These are phyloP conservation scores for Drepana falcataria DNA, from an alignment of 2,888 invertebrate species.

Conservation along the genomic window DNA sequence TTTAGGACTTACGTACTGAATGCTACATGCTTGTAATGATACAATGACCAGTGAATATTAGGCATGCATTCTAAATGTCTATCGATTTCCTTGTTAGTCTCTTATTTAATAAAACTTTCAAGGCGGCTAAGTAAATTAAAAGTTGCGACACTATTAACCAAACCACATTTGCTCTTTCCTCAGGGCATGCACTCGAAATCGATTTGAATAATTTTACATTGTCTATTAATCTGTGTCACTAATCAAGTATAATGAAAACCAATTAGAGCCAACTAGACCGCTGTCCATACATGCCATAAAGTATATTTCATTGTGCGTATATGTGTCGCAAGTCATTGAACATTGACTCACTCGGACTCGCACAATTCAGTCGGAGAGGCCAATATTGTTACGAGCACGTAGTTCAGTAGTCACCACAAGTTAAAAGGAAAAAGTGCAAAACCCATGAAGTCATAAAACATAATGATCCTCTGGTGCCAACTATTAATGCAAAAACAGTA, in stretches of 20 bases:
- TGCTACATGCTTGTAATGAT: too few relatives aligned
- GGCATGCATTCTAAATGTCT: neutral
- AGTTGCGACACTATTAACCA: conserved; percentile 11
- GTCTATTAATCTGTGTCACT: conserved; percentile 32
- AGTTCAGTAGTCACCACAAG: conserved; percentile 23
- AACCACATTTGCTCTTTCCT: conserved; percentile 27
- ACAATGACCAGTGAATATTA: neutral
- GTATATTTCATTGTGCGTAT: conserved; percentile 18
- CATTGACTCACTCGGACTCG: conserved; percentile 26
- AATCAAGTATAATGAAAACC: conserved; percentile 48
- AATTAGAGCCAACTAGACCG: conserved; percentile 33
- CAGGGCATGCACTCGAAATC: conserved; percentile 19
- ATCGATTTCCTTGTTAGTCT: neutral
- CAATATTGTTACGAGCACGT: conserved; percentile 18
- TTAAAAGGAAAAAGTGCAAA: conserved; percentile 28
- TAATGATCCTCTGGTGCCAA: neutral
- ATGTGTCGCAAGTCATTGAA: conserved; percentile 26
- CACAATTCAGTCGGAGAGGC: conserved; percentile 10
- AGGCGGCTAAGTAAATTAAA: conserved; percentile 14
- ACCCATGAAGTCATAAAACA: conserved; percentile 11
- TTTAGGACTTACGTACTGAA: too few relatives aligned
- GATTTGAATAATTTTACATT: conserved; percentile 23
- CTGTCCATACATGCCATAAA: conserved; percentile 20
- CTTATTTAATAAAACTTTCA: conserved; percentile 11
- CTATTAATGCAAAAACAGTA: neutral